phyloP scores from a whole-genome alignment of 2,797 vertebrate species.

The Psittacula echo region DNA sequence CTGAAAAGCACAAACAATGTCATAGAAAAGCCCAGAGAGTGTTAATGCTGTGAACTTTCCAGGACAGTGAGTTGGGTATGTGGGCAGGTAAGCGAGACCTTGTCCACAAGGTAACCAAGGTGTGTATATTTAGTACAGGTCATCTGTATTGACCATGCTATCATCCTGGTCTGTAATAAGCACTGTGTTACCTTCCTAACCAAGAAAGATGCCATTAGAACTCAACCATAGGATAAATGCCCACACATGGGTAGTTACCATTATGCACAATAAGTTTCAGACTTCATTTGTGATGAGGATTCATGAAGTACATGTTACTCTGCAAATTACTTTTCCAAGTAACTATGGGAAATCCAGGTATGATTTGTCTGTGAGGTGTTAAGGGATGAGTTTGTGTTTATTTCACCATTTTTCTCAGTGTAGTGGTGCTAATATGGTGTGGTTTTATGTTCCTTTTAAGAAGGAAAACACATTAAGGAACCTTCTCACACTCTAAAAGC shows the following conservation, averaged over 20 bases:
- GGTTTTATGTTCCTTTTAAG: not conserved
- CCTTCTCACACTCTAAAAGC: not conserved
- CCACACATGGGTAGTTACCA: fast-evolving
- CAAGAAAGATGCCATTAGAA: not conserved
- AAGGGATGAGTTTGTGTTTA: not conserved
- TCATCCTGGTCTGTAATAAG: not conserved
- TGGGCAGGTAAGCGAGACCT: not conserved
- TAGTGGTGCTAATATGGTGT: not conserved
- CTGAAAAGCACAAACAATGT: not conserved
- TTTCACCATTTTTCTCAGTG: not conserved
- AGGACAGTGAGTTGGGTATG: not conserved
- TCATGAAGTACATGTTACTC: not conserved
- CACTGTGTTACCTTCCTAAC: fast-evolving
- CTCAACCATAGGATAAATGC: not conserved
- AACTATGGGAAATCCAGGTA: fast-evolving
- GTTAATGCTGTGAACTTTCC: too few species aligned
- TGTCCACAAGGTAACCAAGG: not conserved
- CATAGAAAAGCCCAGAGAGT: not conserved
- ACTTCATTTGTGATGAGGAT: not conserved
- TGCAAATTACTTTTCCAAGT: not conserved
- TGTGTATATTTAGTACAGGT: not conserved
- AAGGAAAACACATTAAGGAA: not conserved
- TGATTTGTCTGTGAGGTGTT: not conserved
- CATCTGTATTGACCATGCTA: fast-evolving
- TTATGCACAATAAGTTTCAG: not conserved